phyloP scores from a whole-genome alignment of 1,140 invertebrate genomes.

The Sycobia sp. region DNA sequence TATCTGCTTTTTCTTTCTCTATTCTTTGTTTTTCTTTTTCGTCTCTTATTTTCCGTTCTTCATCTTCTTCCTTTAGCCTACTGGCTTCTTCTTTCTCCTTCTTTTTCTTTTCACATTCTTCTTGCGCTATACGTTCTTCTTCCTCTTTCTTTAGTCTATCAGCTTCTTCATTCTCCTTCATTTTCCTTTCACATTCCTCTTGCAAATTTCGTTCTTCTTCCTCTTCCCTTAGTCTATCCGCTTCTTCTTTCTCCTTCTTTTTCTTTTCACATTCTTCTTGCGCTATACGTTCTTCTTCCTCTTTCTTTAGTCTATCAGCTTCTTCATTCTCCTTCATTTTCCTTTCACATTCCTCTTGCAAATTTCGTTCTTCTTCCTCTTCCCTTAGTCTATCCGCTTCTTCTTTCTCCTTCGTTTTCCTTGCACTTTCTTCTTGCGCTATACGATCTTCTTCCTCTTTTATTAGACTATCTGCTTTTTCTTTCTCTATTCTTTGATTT shows the following conservation, averaged over 20 bases:
- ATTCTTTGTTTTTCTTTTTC: slow-evolving; percentile 15
- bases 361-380: slow-evolving; percentile 28
- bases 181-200: slow-evolving; percentile 36
- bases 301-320: slow-evolving; percentile 25
- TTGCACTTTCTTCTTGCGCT: slow-evolving; percentile 22
- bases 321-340: slow-evolving; percentile 31
- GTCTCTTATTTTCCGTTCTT: slow-evolving; percentile 27
- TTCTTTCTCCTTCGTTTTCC: slow-evolving; percentile 5
- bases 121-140: slow-evolving; percentile 34
- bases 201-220: slow-evolving; percentile 23
- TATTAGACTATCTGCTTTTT: slow-evolving; percentile 5
- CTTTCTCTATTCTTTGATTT: not conserved
- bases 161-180: slow-evolving; percentile 30
- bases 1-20: slow-evolving; percentile 24
- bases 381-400: slow-evolving; percentile 20
- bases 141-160: slow-evolving; percentile 32
- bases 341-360: slow-evolving; percentile 32
- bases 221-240: slow-evolving; percentile 12
- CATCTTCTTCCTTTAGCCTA: slow-evolving; percentile 28
- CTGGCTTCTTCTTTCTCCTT: slow-evolving; percentile 35
- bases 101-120: slow-evolving; percentile 33
- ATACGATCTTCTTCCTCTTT: slow-evolving; percentile 12
- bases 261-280: slow-evolving; percentile 20
- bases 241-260: slow-evolving; percentile 19
- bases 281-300: not conserved